Conservation (phyloP, 2,888 invertebrate species). For the Brassicogethes aeneus region DNA sequence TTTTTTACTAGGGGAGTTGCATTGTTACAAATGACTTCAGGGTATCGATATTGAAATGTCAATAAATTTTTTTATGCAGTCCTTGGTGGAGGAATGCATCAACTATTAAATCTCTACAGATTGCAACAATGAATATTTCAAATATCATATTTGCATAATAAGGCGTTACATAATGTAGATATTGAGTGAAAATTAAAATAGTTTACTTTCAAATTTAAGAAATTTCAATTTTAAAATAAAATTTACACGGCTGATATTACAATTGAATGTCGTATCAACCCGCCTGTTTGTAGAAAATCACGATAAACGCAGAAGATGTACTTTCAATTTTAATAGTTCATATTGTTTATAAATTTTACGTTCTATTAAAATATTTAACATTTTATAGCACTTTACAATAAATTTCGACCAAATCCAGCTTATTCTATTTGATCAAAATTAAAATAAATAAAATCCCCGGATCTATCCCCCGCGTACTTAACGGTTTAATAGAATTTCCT, state of each 20-base stretch:
- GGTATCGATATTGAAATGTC: too few relatives aligned
- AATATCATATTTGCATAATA: conserved; percentile 31
- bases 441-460: too few relatives aligned
- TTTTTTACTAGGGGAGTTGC: too few relatives aligned
- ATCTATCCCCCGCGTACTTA: too few relatives aligned
- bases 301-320: conserved; percentile 4
- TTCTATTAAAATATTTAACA: neutral
- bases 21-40: too few relatives aligned
- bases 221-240: conserved; percentile 13
- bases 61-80: too few relatives aligned
- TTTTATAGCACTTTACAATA: neutral
- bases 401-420: too few relatives aligned
- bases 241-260: conserved; percentile 9
- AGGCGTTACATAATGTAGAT: conserved; percentile 25
- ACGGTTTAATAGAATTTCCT: too few relatives aligned
- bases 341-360: neutral
- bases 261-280: conserved; percentile 13
- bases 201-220: conserved; percentile 23
- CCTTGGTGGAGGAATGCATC: conserved; percentile 11
- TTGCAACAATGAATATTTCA: conserved; percentile 26
- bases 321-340: conserved; percentile 2
- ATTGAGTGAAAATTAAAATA: conserved; percentile 21
- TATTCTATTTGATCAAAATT: too few relatives aligned
- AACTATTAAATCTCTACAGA: conserved; percentile 20
- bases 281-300: conserved; percentile 11